Conservation (phyloP, 2,888 invertebrate species). For the Ophion costatus region DNA sequence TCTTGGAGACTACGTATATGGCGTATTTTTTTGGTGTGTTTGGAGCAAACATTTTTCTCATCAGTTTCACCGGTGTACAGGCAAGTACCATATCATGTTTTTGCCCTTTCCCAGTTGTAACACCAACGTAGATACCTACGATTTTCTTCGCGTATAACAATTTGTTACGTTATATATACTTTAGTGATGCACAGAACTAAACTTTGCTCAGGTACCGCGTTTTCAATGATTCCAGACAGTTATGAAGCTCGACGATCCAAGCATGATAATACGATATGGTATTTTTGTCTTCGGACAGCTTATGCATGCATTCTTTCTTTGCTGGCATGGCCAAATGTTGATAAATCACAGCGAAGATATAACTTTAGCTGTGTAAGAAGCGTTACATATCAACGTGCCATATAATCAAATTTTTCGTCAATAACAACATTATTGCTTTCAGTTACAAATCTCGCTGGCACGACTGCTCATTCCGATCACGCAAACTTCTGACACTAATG, state of each 20-base stretch:
- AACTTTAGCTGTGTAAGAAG: constrained; percentile 35
- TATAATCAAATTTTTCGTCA: no score
- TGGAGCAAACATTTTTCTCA: constrained; percentile 56
- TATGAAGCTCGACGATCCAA: constrained; percentile 28
- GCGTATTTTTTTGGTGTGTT: constrained; percentile 42
- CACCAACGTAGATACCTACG: no score
- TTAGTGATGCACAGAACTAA: neutral
- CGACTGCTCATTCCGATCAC: constrained; percentile 40
- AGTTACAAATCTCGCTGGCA: constrained; percentile 58
- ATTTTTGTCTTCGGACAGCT: constrained; percentile 51
- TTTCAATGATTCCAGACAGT: constrained; percentile 39
- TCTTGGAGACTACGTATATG: constrained; percentile 49
- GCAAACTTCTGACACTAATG: constrained; percentile 31
- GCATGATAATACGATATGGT: constrained; percentile 39
- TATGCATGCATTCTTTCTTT: constrained; percentile 54
- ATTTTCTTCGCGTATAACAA: no score
- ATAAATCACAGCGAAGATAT: constrained; percentile 46
- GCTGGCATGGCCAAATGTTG: constrained; percentile 61
- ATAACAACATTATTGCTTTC: constrained; percentile 11
- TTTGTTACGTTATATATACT: neutral
- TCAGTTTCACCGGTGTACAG: constrained; percentile 56
- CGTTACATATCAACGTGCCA: neutral
- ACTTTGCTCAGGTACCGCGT: neutral
- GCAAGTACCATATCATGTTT: neutral
- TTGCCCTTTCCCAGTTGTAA: neutral